Percentiles rank a stretch among this genome's conserved stretches.
These are phyloP conservation scores for Drosophila borborema DNA, from an alignment of 2,888 invertebrate species.

Conservation along the genomic window DNA sequence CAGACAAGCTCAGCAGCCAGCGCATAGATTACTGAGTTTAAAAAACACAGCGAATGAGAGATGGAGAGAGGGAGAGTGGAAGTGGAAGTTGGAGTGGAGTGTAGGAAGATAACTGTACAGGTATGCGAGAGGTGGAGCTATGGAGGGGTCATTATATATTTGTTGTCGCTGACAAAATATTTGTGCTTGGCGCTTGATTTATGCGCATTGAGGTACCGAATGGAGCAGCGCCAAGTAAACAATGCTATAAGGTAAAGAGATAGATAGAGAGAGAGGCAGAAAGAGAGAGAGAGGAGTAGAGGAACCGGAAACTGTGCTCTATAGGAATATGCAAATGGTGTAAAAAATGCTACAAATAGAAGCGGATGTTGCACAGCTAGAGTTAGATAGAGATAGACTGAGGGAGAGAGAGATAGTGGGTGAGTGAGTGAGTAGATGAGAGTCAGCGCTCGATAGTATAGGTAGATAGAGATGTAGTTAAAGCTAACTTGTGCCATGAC, in stretches of 20 bases:
- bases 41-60: neutral
- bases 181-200: conserved; percentile 78
- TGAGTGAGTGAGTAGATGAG: neutral
- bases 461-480: conserved; percentile 3
- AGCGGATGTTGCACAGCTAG: conserved; percentile 27
- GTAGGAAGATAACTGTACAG: neutral
- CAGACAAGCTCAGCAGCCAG: conserved; percentile 28
- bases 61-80: neutral
- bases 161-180: conserved; percentile 76
- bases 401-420: neutral
- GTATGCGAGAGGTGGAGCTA: conserved; percentile 22
- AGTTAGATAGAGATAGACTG: neutral
- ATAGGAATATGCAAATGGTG: conserved; percentile 62
- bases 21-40: conserved; percentile 1
- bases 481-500: conserved; percentile 10
- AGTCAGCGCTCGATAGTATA: neutral
- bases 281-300: neutral
- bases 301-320: conserved; percentile 20
- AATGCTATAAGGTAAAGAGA: conserved; percentile 39
- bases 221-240: conserved; percentile 66
- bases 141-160: conserved; percentile 74
- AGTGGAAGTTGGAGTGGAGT: neutral
- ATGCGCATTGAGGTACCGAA: conserved; percentile 61
- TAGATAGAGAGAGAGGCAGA: neutral
- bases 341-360: conserved; percentile 45